Evolutionary conservation across 2,888 invertebrate genomes (phyloP), one percentile per base, ranked within the genome.

Genomic region (Sipha maydis): DNA sequence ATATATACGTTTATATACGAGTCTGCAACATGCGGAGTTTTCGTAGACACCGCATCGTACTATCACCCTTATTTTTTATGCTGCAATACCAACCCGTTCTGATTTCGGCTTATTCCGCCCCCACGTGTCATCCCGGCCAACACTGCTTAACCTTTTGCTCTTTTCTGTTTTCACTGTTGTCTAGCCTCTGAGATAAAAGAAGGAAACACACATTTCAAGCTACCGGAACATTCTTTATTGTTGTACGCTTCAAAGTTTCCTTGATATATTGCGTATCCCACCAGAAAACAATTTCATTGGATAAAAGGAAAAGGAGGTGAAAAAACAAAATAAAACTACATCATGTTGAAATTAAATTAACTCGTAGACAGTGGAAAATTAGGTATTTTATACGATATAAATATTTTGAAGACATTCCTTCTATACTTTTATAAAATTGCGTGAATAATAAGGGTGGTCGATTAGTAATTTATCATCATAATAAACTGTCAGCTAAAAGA

Each of bases 281-380:
- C 76, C 76, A 85, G 76, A 85, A n/a, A 85, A 85, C 85, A 79
- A 85, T 85, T 85, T 71, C 78, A 56, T 79, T 38, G 85, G 17
- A 56, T 3, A 41, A 28, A 25, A 82, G 8, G 25, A 61, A 61
- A 82, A 82, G 38, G 67, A 19, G 17, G 19, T 25, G 28, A 83
- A 73, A 56, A 84, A 56, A 61, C 1, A n/a, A 85, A 67, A 67
- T 34, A 69, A 25, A n/a, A 31, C 7, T 28, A 48, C 41, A 25
- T 77, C 61, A n/a, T n/a, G 78, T 85, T 25, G 31, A 78, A 85
- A 78, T 85, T 71, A 69, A 85, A 85, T 69, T 48, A 79, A 85
- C 78, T 78, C 54, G 69, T 41, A 71, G 14, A 83, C 4, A 5
- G 56, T 38, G 76, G 1, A 84, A 83, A 73, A 83, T 84, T 76